phyloP scores from a whole-genome alignment of 2,888 invertebrate species.

The Punctoribates punctum region DNA sequence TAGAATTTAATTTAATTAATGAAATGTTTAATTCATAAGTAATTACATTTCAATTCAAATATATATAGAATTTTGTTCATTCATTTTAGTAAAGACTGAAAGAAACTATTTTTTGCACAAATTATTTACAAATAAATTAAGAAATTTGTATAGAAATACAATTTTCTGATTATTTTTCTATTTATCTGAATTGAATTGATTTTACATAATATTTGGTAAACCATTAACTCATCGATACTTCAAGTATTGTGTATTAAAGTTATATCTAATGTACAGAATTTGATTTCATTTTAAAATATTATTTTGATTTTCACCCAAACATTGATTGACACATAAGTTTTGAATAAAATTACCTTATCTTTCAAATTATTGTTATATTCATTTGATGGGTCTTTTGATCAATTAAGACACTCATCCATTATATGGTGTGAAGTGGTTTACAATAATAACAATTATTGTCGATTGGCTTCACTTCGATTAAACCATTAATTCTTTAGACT shows the following conservation, averaged over 20 bases:
- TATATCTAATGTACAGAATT: constrained; percentile 4
- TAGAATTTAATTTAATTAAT: constrained; percentile 14
- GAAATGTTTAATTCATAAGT: constrained; percentile 12
- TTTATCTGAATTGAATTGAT: not conserved
- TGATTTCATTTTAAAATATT: not conserved
- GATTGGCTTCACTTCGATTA: constrained; percentile 17
- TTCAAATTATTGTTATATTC: constrained; percentile 2
- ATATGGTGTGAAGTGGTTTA: constrained; percentile 6
- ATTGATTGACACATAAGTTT: constrained; percentile 27
- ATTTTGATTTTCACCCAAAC: not conserved
- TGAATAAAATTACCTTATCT: constrained; percentile 25
- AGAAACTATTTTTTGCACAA: not conserved
- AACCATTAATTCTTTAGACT: constrained; percentile 1
- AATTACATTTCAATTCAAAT: not conserved
- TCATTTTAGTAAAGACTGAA: not conserved
- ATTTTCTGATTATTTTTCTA: not conserved
- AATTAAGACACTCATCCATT: not conserved
- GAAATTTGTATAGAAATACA: not conserved
- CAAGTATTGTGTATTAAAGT: not conserved
- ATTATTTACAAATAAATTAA: constrained; percentile 1
- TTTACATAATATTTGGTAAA: not conserved
- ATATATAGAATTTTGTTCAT: not conserved
- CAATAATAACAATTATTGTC: constrained; percentile 12
- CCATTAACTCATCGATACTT: not conserved
- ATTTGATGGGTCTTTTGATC: constrained; percentile 11